Base-by-base conservation (phyloP, 2,113 vertebrate genomes). In the Apteryx owenii region DNA sequence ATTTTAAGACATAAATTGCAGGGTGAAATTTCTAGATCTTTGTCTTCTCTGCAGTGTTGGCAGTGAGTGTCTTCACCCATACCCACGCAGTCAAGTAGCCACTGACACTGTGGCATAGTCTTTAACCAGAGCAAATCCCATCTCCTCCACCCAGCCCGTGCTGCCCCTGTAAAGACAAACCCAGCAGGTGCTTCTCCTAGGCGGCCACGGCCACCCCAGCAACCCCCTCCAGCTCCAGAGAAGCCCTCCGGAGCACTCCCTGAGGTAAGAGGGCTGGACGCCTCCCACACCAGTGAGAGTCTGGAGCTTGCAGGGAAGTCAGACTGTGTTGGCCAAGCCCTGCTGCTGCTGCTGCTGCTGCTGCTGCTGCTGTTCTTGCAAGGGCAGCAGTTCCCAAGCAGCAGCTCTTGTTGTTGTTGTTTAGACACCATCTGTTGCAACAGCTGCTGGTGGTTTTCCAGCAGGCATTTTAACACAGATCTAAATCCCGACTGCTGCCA, bases 351-450 rank as follows among this genome's bases (percentile, higher is more conserved):
- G 54, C 28, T 12, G 8, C 23, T 25, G 61, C 61, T 23, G 61
- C 61, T 36, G 33, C 61, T 62, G 22, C n/a, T 20, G 61, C 58
- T 33, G 31, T 21, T 22, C 4, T 38, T 38, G 75, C 90, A 22
- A 51, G 64, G 69, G 88, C 92, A 70, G 85, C 88, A 66, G 38
- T 22, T 90, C 82, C 81, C 71, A 38, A n/a, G 85, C 81, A 73
- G 62, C 18, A 1, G 17, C 5, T 60, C 56, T 19, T 17, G 66
- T 80, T 89, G 79, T 71, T 17, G 36, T 77, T 92, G 72, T 89
- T 83, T 60, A 94, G 82, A 83, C 87, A 77, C 95, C 88, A 97
- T 95, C 93, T 96, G 95, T 94, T 92, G 85, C 93, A 93, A 90
- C 90, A 94, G 95, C 90, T 92, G 92, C 93, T 93, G 90, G 72